Conservation (phyloP, 2,113 vertebrate genomes). For the Nesospiza acunhae region DNA sequence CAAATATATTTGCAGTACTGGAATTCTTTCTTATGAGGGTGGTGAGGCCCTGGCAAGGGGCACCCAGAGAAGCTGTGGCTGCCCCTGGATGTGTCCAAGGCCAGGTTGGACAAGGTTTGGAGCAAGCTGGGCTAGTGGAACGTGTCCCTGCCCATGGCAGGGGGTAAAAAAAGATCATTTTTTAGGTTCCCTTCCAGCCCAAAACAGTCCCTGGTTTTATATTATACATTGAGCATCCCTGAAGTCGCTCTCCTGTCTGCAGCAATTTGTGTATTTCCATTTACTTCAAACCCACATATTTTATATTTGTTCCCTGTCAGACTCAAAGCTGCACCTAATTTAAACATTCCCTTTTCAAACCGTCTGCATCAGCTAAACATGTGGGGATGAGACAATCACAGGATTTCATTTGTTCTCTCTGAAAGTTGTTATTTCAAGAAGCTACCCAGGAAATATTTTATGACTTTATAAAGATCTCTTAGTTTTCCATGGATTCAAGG, state of each 20-base stretch:
- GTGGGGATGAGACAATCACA: not conserved
- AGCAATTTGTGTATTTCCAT: not conserved
- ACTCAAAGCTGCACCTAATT: not conserved
- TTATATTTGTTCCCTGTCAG: not conserved
- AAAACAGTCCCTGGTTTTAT: not conserved
- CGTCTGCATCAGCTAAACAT: not conserved
- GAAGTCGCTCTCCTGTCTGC: not conserved
- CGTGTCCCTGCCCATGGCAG: not conserved
- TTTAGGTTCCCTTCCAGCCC: not conserved
- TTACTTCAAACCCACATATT: not conserved
- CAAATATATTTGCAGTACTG: not conserved
- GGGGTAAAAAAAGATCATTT: not conserved
- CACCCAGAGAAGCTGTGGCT: not conserved
- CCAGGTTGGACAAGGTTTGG: rapidly evolving
- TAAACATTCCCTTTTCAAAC: not conserved
- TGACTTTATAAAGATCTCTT: not conserved
- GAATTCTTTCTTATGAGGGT: not conserved
- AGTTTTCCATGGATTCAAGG: not conserved
- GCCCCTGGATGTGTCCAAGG: not conserved
- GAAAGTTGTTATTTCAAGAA: not conserved
- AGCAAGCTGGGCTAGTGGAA: rapidly evolving
- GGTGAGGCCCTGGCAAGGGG: not conserved
- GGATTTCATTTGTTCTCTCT: not conserved
- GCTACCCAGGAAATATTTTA: not conserved
- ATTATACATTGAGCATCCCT: not conserved